A percentile compares a stretch with the other conserved stretches of the same genome.
These are phyloP conservation scores for Falcaria lacertinaria DNA, from an alignment of 2,888 invertebrate species.

Conservation along the genomic window DNA sequence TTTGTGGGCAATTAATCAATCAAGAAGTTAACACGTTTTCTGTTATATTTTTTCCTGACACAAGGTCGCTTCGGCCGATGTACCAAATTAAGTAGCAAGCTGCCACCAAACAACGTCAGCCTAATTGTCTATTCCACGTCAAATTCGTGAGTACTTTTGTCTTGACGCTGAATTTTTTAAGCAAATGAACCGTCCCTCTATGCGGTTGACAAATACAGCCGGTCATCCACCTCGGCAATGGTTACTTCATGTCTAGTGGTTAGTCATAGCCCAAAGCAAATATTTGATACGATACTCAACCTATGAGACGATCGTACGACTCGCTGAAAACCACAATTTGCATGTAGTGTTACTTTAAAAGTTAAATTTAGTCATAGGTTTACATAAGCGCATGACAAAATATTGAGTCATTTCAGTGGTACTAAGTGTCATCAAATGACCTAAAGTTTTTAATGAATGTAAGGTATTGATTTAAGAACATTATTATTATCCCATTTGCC, in stretches of 20 bases:
- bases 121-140: conserved; percentile 22
- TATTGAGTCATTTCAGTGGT: neutral
- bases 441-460: no score
- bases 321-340: conserved; percentile 42
- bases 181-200: conserved; percentile 50
- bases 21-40: conserved; percentile 16
- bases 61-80: conserved; percentile 39
- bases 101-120: conserved; percentile 16
- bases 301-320: conserved; percentile 45
- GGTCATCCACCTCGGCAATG: conserved; percentile 67
- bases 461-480: no score
- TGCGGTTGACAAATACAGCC: conserved; percentile 51
- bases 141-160: conserved; percentile 35
- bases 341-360: conserved; percentile 25
- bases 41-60: conserved; percentile 4
- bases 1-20: conserved; percentile 45
- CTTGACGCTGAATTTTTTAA: conserved; percentile 32
- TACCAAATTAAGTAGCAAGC: conserved; percentile 33
- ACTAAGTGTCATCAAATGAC: no score
- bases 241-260: conserved; percentile 69
- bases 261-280: conserved; percentile 61
- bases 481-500: no score
- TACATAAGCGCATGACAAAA: no score
- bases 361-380: conserved; percentile 34
- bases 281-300: conserved; percentile 51